Evolutionary conservation across 2,797 vertebrate species (phyloP).

Genomic region (Stomatorhinus walkeri): DNA sequence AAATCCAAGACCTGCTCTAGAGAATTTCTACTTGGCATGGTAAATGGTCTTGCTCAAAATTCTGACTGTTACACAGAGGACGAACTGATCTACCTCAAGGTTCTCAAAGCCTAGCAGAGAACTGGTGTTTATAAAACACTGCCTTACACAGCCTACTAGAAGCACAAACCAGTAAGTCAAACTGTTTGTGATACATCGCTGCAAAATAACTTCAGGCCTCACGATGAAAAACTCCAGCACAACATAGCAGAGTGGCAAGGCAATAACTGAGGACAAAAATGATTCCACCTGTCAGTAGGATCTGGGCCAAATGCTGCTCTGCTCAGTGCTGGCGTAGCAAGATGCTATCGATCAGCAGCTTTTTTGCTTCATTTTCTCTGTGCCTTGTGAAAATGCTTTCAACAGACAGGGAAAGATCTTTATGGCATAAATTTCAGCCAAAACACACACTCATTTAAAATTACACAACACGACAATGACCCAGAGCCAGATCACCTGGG

Average conservation of each 20-base stretch:
- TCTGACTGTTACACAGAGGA: background rate
- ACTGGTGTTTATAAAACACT: background rate
- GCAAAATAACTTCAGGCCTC: constrained; percentile 1
- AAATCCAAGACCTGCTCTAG: background rate
- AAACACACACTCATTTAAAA: constrained; percentile 1
- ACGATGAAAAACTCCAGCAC: background rate
- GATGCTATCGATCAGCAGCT: background rate
- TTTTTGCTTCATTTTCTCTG: background rate
- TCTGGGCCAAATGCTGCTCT: constrained; percentile 1
- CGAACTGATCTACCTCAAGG: background rate
- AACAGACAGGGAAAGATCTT: constrained; percentile 7
- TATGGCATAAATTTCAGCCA: background rate
- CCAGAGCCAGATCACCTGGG: background rate
- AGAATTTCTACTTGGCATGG: background rate
- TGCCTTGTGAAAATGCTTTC: constrained; percentile 4
- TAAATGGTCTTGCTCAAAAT: background rate
- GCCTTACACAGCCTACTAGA: constrained; percentile 6
- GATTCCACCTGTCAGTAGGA: constrained; percentile 3
- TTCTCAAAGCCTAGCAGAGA: background rate
- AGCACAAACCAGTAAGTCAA: constrained; percentile 9
- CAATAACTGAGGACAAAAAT: background rate
- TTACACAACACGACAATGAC: background rate
- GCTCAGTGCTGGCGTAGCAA: background rate
- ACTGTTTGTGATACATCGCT: background rate
- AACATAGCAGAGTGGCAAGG: background rate